These are phyloP conservation scores for Anolis sagrei DNA, from an alignment of 2,113 vertebrate genomes.

Conservation along the genomic window DNA sequence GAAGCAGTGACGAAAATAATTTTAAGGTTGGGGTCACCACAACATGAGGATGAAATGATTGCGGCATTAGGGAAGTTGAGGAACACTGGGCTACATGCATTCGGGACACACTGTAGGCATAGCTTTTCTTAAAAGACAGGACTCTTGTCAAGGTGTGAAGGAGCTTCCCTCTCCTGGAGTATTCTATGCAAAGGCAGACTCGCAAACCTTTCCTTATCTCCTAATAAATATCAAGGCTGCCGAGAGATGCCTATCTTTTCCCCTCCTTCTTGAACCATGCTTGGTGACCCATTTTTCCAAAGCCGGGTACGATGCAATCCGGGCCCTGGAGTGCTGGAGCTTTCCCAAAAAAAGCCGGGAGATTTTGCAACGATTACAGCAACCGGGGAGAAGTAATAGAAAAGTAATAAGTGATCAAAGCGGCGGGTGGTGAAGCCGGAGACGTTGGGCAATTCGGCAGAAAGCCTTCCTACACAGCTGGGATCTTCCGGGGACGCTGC, in stretches of 20 bases:
- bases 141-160: not conserved
- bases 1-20: no score
- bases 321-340: constrained; percentile 66
- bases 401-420: constrained; percentile 74
- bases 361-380: constrained; percentile 76
- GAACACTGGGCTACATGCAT: rapidly evolving
- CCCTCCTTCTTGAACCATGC: constrained; percentile 71
- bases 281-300: constrained; percentile 81
- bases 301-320: constrained; percentile 70
- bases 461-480: constrained; percentile 44
- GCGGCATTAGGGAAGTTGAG: no score
- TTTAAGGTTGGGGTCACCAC: no score
- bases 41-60: no score
- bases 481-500: constrained; percentile 54
- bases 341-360: constrained; percentile 65
- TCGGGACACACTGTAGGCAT: not conserved
- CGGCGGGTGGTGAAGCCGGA: constrained; percentile 46
- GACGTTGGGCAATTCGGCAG: constrained; percentile 48
- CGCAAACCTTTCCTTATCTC: constrained; percentile 70
- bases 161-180: constrained; percentile 49
- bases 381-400: constrained; percentile 68
- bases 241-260: constrained; percentile 68
- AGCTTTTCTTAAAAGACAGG: not conserved
- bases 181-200: constrained; percentile 60
- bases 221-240: constrained; percentile 72